Evolutionary conservation across 1,140 invertebrate species (phyloP).

Genomic region (Sarcophaga peregrina): DNA sequence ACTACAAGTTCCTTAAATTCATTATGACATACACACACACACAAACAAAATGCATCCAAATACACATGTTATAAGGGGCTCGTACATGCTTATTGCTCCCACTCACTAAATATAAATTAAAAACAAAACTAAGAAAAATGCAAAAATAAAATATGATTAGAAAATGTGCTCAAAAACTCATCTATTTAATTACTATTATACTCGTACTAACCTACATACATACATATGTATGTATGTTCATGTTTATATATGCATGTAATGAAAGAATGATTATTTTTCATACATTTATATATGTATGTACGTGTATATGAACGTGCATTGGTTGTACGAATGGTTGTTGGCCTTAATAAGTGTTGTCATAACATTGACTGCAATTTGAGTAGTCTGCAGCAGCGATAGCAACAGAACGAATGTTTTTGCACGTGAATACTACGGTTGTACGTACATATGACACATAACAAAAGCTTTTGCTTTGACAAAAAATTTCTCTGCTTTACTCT

Average conservation of each 20-base stretch:
- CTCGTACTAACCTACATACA: too few relatives aligned
- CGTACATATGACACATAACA: background rate
- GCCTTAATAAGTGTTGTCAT: slow-evolving; percentile 13
- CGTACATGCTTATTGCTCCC: background rate
- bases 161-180: slow-evolving; percentile 17
- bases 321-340: background rate
- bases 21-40: too few relatives aligned
- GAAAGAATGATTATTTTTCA: background rate
- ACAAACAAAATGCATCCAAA: background rate
- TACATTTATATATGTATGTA: background rate
- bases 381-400: background rate
- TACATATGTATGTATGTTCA: too few relatives aligned
- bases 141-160: background rate
- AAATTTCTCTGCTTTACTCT: too few relatives aligned
- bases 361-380: slow-evolving; percentile 36
- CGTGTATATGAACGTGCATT: too few relatives aligned
- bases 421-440: slow-evolving; percentile 22
- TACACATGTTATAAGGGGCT: background rate
- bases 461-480: background rate
- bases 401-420: slow-evolving; percentile 33
- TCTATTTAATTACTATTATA: background rate
- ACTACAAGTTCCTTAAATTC: too few relatives aligned
- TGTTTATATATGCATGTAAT: background rate
- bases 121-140: background rate
- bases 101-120: background rate